Evolutionary conservation across 2,797 vertebrate genomes (phyloP).

Genomic region (Microtus agrestis): DNA sequence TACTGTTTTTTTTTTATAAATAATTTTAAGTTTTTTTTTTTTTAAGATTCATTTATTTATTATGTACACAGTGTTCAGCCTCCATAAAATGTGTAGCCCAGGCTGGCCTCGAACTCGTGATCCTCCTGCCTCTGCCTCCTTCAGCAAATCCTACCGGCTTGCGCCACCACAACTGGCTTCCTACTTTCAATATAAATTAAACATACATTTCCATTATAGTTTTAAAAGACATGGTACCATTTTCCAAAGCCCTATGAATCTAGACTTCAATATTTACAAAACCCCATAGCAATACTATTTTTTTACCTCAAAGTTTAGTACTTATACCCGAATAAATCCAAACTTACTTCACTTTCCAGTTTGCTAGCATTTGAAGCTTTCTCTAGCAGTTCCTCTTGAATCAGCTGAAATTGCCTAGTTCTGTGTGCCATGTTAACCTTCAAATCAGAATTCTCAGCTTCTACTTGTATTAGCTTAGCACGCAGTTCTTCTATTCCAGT

Average conservation of each 20-base stretch:
- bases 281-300: neutral
- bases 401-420: slow-evolving; percentile 92
- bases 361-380: slow-evolving; percentile 90
- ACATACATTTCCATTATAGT: slow-evolving; percentile 57
- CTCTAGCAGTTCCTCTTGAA: slow-evolving; percentile 93
- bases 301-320: slow-evolving; percentile 42
- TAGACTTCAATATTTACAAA: slow-evolving; percentile 41
- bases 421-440: slow-evolving; percentile 93
- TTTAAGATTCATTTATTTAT: too few species aligned
- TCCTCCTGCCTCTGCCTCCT: too few species aligned
- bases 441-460: slow-evolving; percentile 91
- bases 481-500: slow-evolving; percentile 88
- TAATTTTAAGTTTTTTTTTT: too few species aligned
- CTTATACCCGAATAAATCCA: slow-evolving; percentile 65
- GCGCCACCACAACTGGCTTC: too few species aligned
- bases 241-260: slow-evolving; percentile 32
- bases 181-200: slow-evolving; percentile 61
- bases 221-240: slow-evolving; percentile 31
- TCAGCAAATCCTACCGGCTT: too few species aligned
- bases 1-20: too few species aligned
- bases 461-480: slow-evolving; percentile 88
- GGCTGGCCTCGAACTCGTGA: too few species aligned
- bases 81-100: too few species aligned
- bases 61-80: too few species aligned
- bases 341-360: slow-evolving; percentile 92